phyloP scores from a whole-genome alignment of 2,797 vertebrate species.

The Sebastes steindachneri region DNA sequence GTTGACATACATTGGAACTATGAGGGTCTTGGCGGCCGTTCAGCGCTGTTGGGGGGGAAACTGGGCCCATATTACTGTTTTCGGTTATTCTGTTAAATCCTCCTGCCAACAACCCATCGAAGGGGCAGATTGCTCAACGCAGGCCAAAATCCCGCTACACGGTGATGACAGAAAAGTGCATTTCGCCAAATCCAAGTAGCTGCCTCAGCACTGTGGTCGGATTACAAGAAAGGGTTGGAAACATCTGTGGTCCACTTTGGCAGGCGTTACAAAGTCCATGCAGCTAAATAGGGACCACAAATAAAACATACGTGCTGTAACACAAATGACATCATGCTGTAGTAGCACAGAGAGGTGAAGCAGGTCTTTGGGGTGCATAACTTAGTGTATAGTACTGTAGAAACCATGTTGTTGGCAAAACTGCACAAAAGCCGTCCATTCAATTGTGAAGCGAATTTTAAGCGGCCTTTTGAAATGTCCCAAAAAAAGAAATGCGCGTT shows the following conservation, averaged over 20 bases:
- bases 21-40: not conserved
- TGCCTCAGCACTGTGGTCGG: slow-evolving; percentile 68
- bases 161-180: slow-evolving; percentile 47
- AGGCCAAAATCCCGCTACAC: slow-evolving; percentile 27
- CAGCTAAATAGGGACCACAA: slow-evolving; percentile 47
- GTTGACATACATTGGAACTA: not conserved
- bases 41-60: not conserved
- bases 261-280: slow-evolving; percentile 24
- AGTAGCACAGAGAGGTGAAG: slow-evolving; percentile 26
- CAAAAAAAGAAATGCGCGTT: too few relatives aligned
- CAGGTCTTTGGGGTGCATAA: not conserved
- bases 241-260: slow-evolving; percentile 50
- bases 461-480: too few relatives aligned
- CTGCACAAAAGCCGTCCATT: not conserved
- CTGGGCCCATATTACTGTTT: not conserved
- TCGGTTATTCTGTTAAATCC: slow-evolving; percentile 23
- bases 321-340: slow-evolving; percentile 55
- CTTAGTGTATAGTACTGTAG: not conserved
- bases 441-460: too few relatives aligned
- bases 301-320: slow-evolving; percentile 53
- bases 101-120: slow-evolving; percentile 42
- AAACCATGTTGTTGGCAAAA: not conserved
- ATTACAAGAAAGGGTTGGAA: slow-evolving; percentile 52
- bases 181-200: slow-evolving; percentile 58
- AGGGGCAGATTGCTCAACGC: not conserved